Evolutionary conservation across 2,888 invertebrate species (phyloP).

Genomic region (Hipparchia sbordonii): DNA sequence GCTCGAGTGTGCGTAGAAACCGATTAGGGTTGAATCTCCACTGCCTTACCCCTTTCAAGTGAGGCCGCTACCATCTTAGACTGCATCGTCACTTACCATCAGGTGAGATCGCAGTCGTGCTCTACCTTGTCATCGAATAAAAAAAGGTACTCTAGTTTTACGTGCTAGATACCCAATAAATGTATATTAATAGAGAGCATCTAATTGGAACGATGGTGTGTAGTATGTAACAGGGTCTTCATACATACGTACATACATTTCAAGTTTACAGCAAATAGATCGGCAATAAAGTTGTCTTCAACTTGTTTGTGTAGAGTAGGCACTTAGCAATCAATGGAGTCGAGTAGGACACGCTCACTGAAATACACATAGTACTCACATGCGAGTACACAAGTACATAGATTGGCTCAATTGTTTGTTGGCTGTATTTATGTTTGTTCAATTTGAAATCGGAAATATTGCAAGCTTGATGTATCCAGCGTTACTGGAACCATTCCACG

Average conservation of each 20-base stretch:
- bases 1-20: too few species aligned
- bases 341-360: slow-evolving; percentile 1
- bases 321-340: slow-evolving; percentile 23
- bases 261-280: slow-evolving; percentile 57
- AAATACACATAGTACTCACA: slow-evolving; percentile 8
- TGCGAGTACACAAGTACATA: neutral
- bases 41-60: too few species aligned
- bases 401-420: slow-evolving; percentile 16
- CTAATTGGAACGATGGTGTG: neutral
- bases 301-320: slow-evolving; percentile 43
- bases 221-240: neutral
- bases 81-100: too few species aligned
- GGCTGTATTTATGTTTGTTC: slow-evolving; percentile 10
- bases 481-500: too few species aligned
- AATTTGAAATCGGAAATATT: slow-evolving; percentile 21
- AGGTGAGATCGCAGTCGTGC: too few species aligned
- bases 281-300: slow-evolving; percentile 57
- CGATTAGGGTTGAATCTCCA: too few species aligned
- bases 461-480: slow-evolving; percentile 5
- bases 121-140: too few species aligned
- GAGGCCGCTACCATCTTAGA: too few species aligned
- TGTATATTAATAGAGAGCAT: neutral
- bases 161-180: too few species aligned
- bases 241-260: slow-evolving; percentile 48
- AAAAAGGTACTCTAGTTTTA: too few species aligned